Evolutionary conservation across 1,140 invertebrate species (phyloP).

Genomic region (Diploscapter pachys): DNA sequence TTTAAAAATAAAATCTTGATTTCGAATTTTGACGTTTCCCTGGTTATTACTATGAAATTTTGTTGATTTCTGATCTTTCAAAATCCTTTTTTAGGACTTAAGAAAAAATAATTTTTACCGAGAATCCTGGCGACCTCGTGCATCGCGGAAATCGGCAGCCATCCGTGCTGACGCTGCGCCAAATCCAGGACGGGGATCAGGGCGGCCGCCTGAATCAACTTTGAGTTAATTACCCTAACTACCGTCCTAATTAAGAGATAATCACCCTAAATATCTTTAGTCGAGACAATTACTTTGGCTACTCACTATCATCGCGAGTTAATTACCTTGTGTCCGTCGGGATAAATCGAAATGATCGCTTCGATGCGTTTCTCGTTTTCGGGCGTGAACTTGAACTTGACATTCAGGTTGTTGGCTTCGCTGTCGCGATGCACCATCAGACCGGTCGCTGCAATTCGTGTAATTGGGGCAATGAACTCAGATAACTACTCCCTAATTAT

Average conservation of each 20-base stretch:
- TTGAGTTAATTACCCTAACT: background rate
- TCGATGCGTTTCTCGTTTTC: conserved; percentile 86
- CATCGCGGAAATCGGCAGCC: conserved; percentile 97
- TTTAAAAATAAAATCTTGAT: conserved; percentile 8
- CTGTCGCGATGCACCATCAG: conserved; percentile 75
- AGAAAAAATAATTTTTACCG: conserved; percentile 26
- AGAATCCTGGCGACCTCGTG: conserved; percentile 90
- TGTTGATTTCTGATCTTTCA: background rate
- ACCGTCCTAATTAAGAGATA: background rate
- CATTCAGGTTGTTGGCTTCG: conserved; percentile 82
- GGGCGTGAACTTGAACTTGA: conserved; percentile 83
- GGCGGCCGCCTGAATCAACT: conserved; percentile 67
- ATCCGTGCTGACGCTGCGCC: conserved; percentile 90
- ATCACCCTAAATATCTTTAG: too few species aligned
- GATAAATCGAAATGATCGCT: conserved; percentile 87
- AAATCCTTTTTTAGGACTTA: background rate
- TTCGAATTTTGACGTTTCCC: background rate
- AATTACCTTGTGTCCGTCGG: conserved; percentile 83
- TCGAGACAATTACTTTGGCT: background rate
- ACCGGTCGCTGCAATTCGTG: conserved; percentile 32
- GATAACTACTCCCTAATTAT: too few species aligned
- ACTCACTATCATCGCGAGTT: background rate
- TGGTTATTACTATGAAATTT: background rate
- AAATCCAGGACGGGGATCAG: conserved; percentile 94
- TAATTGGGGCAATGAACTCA: too few species aligned